phyloP scores from a whole-genome alignment of 37 sponge, comb jelly and placozoan species.

The Aplysina aerophoba region DNA sequence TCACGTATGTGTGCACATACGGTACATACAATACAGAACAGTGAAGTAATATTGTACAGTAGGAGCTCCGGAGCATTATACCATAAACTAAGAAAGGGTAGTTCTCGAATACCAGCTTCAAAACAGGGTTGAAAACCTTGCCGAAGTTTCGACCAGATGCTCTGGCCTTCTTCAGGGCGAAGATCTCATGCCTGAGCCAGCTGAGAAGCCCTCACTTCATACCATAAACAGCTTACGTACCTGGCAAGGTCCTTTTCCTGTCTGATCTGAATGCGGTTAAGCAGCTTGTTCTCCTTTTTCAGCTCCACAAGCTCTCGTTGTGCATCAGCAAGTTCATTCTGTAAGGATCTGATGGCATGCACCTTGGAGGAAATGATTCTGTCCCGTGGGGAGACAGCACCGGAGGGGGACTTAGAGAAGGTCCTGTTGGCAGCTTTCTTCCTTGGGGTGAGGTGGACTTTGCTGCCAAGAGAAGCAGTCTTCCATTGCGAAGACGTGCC shows the following conservation, averaged over 20 bases:
- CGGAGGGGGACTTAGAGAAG: neutral
- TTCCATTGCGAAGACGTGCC: too few species aligned
- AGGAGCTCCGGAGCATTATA: too few species aligned
- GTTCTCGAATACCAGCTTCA: too few species aligned
- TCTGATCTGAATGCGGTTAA: conserved; percentile 57
- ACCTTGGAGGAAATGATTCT: conserved; percentile 48
- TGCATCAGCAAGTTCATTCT: conserved; percentile 39
- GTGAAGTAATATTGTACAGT: too few species aligned
- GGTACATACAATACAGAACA: too few species aligned
- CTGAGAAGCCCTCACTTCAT: too few species aligned
- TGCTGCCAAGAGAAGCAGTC: conserved; percentile 12
- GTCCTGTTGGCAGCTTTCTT: neutral
- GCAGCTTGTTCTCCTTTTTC: conserved; percentile 61
- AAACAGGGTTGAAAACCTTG: too few species aligned
- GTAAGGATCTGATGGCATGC: conserved; percentile 34
- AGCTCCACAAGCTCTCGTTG: conserved; percentile 43
- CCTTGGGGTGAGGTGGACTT: neutral
- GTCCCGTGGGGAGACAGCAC: conserved; percentile 36
- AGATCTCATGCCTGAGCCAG: too few species aligned
- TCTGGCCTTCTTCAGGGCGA: too few species aligned
- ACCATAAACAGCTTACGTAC: neutral
- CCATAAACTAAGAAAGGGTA: too few species aligned
- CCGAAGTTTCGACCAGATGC: too few species aligned
- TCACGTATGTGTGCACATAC: too few species aligned
- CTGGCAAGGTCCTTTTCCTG: conserved; percentile 58